A percentile compares a stretch with the other conserved stretches of the same genome.
Evolutionary conservation across 2,888 invertebrate genomes (phyloP).

Genomic region (Morpho helenor): DNA sequence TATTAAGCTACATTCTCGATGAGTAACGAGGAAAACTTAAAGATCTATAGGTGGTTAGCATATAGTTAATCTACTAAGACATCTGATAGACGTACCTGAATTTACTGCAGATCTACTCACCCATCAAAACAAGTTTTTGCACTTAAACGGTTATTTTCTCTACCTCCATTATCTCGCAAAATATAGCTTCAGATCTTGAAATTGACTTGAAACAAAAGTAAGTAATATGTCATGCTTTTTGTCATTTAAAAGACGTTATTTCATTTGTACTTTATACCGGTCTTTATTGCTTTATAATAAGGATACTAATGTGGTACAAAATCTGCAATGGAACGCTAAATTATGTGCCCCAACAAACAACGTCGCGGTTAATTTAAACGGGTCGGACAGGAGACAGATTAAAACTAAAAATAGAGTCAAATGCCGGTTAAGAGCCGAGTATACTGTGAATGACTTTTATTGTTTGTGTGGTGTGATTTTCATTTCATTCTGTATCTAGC

Average conservation of each 20-base stretch:
- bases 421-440: constrained; percentile 26
- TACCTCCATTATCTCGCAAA: constrained; percentile 47
- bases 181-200: constrained; percentile 45
- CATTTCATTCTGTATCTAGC: too few species aligned
- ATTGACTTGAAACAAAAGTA: constrained; percentile 48
- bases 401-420: constrained; percentile 45
- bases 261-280: background rate
- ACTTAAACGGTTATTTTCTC: background rate
- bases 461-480: too few species aligned
- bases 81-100: too few species aligned
- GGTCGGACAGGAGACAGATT: constrained; percentile 47
- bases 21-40: too few species aligned
- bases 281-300: constrained; percentile 1
- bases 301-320: constrained; percentile 2
- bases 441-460: too few species aligned
- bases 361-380: constrained; percentile 64
- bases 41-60: too few species aligned
- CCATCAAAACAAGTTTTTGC: background rate
- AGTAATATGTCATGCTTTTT: constrained; percentile 60
- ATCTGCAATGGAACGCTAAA: constrained; percentile 28
- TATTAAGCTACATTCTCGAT: too few species aligned
- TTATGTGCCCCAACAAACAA: constrained; percentile 42
- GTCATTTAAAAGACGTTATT: constrained; percentile 27
- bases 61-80: too few species aligned
- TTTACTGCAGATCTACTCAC: too few species aligned